A percentile compares a stretch with the other conserved stretches of the same genome.
Evolutionary conservation across 2,888 invertebrate species (phyloP).

Genomic region (Ornithoptera alexandrae): DNA sequence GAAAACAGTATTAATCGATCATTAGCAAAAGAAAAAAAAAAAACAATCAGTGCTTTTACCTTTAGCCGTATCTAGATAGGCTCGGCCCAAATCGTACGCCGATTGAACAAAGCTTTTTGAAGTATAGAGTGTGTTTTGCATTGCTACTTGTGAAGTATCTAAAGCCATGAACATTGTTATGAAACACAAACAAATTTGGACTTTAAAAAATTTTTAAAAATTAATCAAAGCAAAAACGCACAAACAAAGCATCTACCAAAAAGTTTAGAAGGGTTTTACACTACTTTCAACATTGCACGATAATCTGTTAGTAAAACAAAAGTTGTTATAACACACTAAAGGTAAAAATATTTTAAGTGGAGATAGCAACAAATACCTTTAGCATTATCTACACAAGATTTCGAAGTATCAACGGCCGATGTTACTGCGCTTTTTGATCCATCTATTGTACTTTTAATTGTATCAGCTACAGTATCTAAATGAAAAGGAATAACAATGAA

Average conservation of each 20-base stretch:
- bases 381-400: slow-evolving; percentile 54
- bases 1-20: background rate
- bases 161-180: slow-evolving; percentile 41
- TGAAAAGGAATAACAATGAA: background rate
- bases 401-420: slow-evolving; percentile 53
- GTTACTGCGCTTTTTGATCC: slow-evolving; percentile 53
- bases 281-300: too few relatives aligned
- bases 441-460: slow-evolving; percentile 45
- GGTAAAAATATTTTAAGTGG: too few relatives aligned
- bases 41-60: slow-evolving; percentile 33
- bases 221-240: too few relatives aligned
- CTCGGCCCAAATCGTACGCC: slow-evolving; percentile 56
- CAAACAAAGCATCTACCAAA: too few relatives aligned
- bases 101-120: slow-evolving; percentile 53
- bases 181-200: background rate
- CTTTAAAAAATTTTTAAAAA: too few relatives aligned
- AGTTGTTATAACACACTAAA: too few relatives aligned
- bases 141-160: slow-evolving; percentile 58
- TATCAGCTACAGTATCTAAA: slow-evolving; percentile 34
- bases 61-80: slow-evolving; percentile 58
- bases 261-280: too few relatives aligned
- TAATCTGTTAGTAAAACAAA: too few relatives aligned
- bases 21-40: slow-evolving; percentile 12
- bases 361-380: slow-evolving; percentile 52
- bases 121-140: slow-evolving; percentile 52